Base-by-base conservation (phyloP, 2,888 invertebrate species). In the Pemphredon lugubris region DNA sequence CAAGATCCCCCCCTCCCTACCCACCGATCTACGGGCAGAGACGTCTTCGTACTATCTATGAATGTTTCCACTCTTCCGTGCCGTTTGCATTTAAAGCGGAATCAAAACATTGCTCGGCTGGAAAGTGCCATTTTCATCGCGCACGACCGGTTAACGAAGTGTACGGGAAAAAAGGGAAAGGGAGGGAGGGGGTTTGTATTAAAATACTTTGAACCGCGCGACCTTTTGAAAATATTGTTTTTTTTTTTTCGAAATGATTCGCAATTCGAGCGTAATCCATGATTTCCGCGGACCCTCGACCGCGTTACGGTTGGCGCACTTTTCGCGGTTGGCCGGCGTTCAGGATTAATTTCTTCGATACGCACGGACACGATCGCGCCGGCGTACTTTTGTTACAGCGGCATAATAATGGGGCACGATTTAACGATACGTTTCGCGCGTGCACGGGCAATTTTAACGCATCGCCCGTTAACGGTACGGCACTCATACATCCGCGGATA, bases 401-500 rank as follows among this genome's bases (percentile, higher is more conserved):
- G 6, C 4, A 32, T 34, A 37, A 39, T 44, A 34, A 55, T 16
- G 44, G 26, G 13, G 7, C 40, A 23, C 34, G 20, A 6, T 26
- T 47, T 54, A 51, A 47, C 39, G 45, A 64, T 47, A 32, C 50
- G 53, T 64, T 72, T 40, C 54, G 37, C 57, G 23, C 69, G 37
- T 40, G 59, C 53, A 18, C 37, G 50, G 34, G 44, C 51, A 61
- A 37, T 79, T 73, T 68, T 45, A 30, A 23, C 13, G 59, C n/a
- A n/a, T 18, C 9, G 26, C 0, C 14, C 7, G 30, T 9, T 11
- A 21, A 11, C n/a, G 54, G 18, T 39, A 18, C 7, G n/a, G n/a
- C 30, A 18, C 57, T 16, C 40, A 68, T 47, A 39, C 68, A 74
- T 69, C 48, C 70, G 63, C 64, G 77, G 79, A 82, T 84, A 80